Evolutionary conservation across 2,113 vertebrate species (phyloP).

Genomic region (Myiopsitta monachus): DNA sequence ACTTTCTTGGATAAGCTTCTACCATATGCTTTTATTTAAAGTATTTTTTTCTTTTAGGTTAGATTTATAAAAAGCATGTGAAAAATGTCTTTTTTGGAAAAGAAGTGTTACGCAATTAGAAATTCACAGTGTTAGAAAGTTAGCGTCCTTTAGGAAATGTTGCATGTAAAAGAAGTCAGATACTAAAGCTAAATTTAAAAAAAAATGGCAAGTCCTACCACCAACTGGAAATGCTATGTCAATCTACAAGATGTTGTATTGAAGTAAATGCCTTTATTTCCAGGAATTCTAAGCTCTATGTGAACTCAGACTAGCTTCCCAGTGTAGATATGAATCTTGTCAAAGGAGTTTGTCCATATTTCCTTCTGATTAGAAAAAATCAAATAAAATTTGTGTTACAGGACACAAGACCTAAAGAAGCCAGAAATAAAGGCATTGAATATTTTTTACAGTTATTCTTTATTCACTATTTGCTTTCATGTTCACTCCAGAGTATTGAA

Average conservation of each 20-base stretch:
- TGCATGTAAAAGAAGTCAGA: slow-evolving; percentile 18
- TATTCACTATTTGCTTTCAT: neutral
- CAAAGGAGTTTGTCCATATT: slow-evolving; percentile 22
- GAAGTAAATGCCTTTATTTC: slow-evolving; percentile 11
- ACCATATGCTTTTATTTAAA: slow-evolving; percentile 74
- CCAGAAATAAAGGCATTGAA: neutral
- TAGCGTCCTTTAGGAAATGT: slow-evolving; percentile 48
- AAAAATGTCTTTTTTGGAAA: slow-evolving; percentile 51
- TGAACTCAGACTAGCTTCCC: slow-evolving; percentile 27
- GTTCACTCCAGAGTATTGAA: neutral
- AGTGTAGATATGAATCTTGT: slow-evolving; percentile 19
- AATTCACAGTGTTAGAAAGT: slow-evolving; percentile 44
- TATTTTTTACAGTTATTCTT: neutral
- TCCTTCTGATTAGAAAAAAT: slow-evolving; percentile 25
- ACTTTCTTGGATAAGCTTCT: slow-evolving; percentile 68
- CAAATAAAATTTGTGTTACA: neutral
- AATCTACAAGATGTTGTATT: neutral
- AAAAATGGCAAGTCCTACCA: neutral
- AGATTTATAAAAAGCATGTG: slow-evolving; percentile 65
- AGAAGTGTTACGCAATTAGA: slow-evolving; percentile 57
- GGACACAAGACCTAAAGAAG: neutral
- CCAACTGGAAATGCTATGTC: slow-evolving; percentile 14
- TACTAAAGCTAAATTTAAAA: slow-evolving; percentile 5
- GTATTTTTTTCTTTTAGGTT: slow-evolving; percentile 50
- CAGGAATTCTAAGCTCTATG: slow-evolving; percentile 1